phyloP scores from a whole-genome alignment of 2,797 vertebrate species.

The Acanthopagrus latus region DNA sequence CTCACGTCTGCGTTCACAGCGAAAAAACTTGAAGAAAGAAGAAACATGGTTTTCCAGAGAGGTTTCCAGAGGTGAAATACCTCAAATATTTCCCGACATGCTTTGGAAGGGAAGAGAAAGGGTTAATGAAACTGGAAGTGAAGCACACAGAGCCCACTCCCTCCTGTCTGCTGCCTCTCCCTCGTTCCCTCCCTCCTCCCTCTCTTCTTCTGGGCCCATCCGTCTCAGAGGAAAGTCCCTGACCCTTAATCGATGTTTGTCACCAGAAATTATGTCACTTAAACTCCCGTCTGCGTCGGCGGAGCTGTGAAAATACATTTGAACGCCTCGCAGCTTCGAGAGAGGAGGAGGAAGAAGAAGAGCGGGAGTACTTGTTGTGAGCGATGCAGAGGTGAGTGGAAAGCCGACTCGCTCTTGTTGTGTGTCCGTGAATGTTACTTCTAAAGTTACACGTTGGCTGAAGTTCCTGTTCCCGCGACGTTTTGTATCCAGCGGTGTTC shows the following conservation, averaged over 20 bases:
- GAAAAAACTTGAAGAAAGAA: too few species aligned
- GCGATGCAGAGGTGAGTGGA: constrained; percentile 63
- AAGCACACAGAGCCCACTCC: constrained; percentile 1
- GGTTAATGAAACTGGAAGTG: constrained; percentile 71
- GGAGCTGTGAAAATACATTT: not conserved
- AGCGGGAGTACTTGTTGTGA: not conserved
- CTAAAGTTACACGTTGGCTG: not conserved
- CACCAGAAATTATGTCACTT: not conserved
- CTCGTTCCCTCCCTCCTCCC: not conserved
- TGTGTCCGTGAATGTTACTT: not conserved
- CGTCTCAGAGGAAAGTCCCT: constrained; percentile 42
- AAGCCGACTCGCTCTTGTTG: not conserved
- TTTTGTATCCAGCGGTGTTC: too few species aligned
- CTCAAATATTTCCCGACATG: not conserved
- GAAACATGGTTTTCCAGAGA: accelerated
- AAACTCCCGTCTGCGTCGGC: not conserved
- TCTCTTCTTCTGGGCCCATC: constrained; percentile 37
- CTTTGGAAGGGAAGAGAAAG: constrained; percentile 5
- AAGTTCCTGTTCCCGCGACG: not conserved
- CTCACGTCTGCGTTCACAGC: not conserved
- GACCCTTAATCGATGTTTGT: not conserved
- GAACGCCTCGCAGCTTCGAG: not conserved
- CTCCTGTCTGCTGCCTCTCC: not conserved
- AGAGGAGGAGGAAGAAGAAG: not conserved
- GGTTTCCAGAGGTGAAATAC: not conserved